Evolutionary conservation across 1,140 invertebrate genomes (phyloP).

Genomic region (Cyphomyrmex costatus): DNA sequence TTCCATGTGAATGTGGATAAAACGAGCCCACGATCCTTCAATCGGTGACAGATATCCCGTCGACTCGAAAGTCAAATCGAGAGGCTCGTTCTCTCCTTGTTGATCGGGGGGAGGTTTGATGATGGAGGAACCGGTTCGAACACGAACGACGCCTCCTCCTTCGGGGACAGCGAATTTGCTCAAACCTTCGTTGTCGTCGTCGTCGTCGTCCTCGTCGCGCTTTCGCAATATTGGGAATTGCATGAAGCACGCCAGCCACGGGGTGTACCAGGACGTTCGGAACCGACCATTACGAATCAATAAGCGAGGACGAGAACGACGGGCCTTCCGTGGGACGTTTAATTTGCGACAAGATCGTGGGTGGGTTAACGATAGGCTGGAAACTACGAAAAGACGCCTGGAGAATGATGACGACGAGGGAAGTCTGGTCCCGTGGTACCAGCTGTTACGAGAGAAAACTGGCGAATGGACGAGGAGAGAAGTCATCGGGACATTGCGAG

Average conservation of each 20-base stretch:
- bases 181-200: conserved; percentile 27
- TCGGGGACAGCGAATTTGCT: conserved; percentile 44
- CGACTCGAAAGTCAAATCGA: conserved; percentile 44
- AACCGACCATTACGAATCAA: conserved; percentile 75
- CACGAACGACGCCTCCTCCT: conserved; percentile 49
- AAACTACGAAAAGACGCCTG: conserved; percentile 67
- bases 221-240: conserved; percentile 75
- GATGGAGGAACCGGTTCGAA: conserved; percentile 63
- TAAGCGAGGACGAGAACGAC: conserved; percentile 63
- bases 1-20: background rate
- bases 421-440: conserved; percentile 71
- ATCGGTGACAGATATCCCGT: conserved; percentile 26
- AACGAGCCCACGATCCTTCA: conserved; percentile 3
- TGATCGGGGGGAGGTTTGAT: conserved; percentile 38
- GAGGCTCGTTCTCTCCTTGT: conserved; percentile 19
- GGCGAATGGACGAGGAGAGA: background rate
- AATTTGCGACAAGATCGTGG: conserved; percentile 74
- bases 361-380: conserved; percentile 66
- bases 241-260: conserved; percentile 72
- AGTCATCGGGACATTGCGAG: conserved; percentile 70
- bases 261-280: conserved; percentile 59
- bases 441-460: conserved; percentile 72
- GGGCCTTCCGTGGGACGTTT: conserved; percentile 73
- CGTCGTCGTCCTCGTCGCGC: conserved; percentile 56
- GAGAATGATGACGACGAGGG: conserved; percentile 44